Evolutionary conservation across 2,888 invertebrate species (phyloP).

Genomic region (Eilema depressum): DNA sequence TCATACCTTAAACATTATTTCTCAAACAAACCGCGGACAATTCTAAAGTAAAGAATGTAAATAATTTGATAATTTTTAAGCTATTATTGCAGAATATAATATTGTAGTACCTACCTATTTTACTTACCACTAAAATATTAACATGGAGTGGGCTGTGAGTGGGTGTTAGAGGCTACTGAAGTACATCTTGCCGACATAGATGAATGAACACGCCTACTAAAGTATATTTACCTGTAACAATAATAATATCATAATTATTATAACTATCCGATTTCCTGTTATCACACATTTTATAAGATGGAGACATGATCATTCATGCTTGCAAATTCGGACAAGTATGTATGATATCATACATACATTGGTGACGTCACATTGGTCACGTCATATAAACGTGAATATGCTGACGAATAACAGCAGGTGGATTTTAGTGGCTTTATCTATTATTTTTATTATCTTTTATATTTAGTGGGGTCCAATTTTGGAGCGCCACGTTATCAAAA

Average conservation of each 20-base stretch:
- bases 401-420: background rate
- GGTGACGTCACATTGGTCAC: no score
- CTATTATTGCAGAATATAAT: no score
- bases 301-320: background rate
- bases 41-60: no score
- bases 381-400: background rate
- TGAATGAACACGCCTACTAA: background rate
- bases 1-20: no score
- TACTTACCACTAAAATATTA: background rate
- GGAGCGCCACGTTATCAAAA: no score
- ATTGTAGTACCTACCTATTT: background rate
- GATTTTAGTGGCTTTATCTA: background rate
- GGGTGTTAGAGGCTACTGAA: background rate
- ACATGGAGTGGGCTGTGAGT: background rate
- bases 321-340: background rate
- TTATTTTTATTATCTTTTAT: no score
- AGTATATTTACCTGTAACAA: constrained; percentile 12
- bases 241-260: background rate
- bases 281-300: background rate
- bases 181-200: background rate
- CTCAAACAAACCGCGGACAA: no score
- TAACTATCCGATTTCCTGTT: background rate
- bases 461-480: no score
- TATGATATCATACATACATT: background rate
- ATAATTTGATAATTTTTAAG: no score